phyloP scores from a whole-genome alignment of 2,113 vertebrate species.

The Sarotherodon lohbergeri region DNA sequence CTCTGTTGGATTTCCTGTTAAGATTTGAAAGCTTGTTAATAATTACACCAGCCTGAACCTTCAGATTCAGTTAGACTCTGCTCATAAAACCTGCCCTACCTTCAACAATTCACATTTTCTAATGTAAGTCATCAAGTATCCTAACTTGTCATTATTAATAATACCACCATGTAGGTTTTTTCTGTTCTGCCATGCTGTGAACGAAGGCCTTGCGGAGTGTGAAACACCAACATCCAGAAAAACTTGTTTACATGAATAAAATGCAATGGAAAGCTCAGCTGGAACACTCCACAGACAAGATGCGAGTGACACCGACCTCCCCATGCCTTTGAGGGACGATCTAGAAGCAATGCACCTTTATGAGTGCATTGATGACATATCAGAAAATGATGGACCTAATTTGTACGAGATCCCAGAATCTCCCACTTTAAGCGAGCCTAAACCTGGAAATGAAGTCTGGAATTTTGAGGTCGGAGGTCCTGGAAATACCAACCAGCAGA shows the following conservation, averaged over 20 bases:
- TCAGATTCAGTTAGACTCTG: background rate
- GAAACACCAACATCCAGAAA: background rate
- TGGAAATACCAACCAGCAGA: background rate
- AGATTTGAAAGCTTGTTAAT: slow-evolving; percentile 63
- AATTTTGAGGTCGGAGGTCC: background rate
- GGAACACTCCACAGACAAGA: background rate
- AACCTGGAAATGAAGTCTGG: background rate
- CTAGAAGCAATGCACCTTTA: background rate
- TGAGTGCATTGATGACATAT: background rate
- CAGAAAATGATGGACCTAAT: background rate
- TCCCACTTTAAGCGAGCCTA: background rate
- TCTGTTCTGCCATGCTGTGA: background rate
- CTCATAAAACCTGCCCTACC: background rate
- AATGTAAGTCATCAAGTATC: background rate
- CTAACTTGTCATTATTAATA: background rate
- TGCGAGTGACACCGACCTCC: background rate
- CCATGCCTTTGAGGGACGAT: background rate
- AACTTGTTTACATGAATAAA: background rate
- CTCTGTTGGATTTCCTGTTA: slow-evolving; percentile 13
- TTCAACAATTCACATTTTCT: background rate
- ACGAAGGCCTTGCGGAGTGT: background rate
- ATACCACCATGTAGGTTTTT: background rate
- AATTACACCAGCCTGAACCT: slow-evolving; percentile 32
- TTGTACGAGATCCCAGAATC: background rate
- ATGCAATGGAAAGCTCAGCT: slow-evolving; percentile 24